Evolutionary conservation across 1,140 invertebrate genomes (phyloP).

Genomic region (Eriosoma lanigerum): DNA sequence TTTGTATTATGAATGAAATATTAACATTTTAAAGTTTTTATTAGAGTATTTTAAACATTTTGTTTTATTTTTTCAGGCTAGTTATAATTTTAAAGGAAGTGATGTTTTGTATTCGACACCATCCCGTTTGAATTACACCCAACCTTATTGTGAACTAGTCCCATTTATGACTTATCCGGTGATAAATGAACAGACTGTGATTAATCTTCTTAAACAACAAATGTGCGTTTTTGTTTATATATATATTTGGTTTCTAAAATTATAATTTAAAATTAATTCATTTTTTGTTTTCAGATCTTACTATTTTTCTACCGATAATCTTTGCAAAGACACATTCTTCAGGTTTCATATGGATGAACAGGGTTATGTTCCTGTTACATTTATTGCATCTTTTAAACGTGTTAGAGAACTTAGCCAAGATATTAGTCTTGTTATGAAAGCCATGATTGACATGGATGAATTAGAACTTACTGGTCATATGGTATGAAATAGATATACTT

Average conservation of each 20-base stretch:
- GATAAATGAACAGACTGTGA: constrained; percentile 49
- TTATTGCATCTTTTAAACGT: constrained; percentile 95
- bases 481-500: constrained; percentile 59
- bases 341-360: constrained; percentile 93
- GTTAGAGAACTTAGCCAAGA: constrained; percentile 86
- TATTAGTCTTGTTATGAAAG: constrained; percentile 76
- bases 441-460: constrained; percentile 78
- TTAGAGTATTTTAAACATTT: background rate
- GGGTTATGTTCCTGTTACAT: constrained; percentile 87
- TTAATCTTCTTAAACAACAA: constrained; percentile 51
- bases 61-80: constrained; percentile 40
- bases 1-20: background rate
- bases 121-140: constrained; percentile 46
- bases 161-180: constrained; percentile 47
- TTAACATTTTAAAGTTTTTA: background rate
- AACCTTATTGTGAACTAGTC: constrained; percentile 49
- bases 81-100: constrained; percentile 48
- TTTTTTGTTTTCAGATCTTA: constrained; percentile 80
- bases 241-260: background rate
- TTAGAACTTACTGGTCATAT: constrained; percentile 80
- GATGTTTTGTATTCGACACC: constrained; percentile 42
- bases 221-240: constrained; percentile 34
- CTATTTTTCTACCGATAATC: constrained; percentile 97
- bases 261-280: background rate
- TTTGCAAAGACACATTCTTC: constrained; percentile 93